These are phyloP conservation scores for Ginglymostoma cirratum DNA, from an alignment of 2,113 vertebrate species.

Conservation along the genomic window DNA sequence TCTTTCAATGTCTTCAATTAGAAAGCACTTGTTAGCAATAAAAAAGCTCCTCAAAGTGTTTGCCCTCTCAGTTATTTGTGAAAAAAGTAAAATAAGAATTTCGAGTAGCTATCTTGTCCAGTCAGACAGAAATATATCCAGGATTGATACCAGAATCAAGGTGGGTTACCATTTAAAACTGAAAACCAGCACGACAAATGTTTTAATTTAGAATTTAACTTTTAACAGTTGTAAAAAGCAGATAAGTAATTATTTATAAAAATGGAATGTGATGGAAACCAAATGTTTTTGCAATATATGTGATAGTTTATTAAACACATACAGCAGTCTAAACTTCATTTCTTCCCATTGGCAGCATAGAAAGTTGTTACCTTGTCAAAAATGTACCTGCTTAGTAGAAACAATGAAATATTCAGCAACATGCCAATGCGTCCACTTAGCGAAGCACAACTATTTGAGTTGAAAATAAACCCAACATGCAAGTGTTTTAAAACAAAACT, in stretches of 20 bases:
- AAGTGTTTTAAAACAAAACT: neutral
- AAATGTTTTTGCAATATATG: neutral
- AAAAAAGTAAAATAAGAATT: neutral
- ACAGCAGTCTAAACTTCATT: neutral
- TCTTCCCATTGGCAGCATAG: neutral
- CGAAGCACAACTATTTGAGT: neutral
- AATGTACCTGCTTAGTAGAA: neutral
- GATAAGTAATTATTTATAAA: neutral
- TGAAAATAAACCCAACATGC: neutral
- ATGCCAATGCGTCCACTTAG: neutral
- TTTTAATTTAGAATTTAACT: neutral
- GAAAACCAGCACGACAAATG: neutral
- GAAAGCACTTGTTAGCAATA: neutral
- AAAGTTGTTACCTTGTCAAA: neutral
- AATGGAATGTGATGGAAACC: neutral
- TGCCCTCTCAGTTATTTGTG: neutral
- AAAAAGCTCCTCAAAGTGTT: neutral
- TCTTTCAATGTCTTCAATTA: neutral
- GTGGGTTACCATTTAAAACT: neutral
- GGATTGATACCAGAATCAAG: neutral
- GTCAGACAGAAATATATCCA: neutral
- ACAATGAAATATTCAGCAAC: neutral
- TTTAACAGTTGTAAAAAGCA: neutral
- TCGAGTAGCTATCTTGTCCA: neutral
- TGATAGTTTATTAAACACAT: neutral